Evolutionary conservation across 1,140 invertebrate genomes (phyloP).

Genomic region (Sweltsa coloradensis): DNA sequence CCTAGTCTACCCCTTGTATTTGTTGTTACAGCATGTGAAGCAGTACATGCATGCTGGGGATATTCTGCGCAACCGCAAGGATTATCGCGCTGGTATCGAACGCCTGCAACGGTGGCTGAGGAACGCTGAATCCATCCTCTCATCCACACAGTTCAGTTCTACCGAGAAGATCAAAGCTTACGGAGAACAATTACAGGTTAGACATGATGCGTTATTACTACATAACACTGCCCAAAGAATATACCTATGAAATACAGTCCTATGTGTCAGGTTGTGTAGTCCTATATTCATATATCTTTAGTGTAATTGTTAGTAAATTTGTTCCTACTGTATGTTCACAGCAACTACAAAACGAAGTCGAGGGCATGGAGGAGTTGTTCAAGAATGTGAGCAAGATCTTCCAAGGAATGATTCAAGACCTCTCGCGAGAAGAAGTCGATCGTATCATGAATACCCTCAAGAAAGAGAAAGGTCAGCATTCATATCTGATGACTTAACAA

Average conservation of each 20-base stretch:
- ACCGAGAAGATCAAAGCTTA: slow-evolving; percentile 67
- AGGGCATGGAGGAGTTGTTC: slow-evolving; percentile 78
- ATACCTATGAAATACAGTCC: too few relatives aligned
- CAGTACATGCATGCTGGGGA: slow-evolving; percentile 81
- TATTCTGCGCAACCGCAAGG: slow-evolving; percentile 64
- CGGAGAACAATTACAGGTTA: slow-evolving; percentile 61
- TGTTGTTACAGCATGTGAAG: slow-evolving; percentile 43
- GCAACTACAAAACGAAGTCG: slow-evolving; percentile 64
- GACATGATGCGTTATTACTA: too few relatives aligned
- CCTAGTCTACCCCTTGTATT: slow-evolving; percentile 8
- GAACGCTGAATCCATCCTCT: slow-evolving; percentile 56
- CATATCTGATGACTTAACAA: too few relatives aligned
- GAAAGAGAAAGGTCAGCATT: slow-evolving; percentile 52
- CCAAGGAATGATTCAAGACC: slow-evolving; percentile 77
- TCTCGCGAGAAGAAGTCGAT: slow-evolving; percentile 82
- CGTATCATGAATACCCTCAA: slow-evolving; percentile 81
- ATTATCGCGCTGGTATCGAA: slow-evolving; percentile 65
- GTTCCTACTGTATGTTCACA: slow-evolving; percentile 15
- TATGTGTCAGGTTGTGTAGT: too few relatives aligned
- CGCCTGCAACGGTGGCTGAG: slow-evolving; percentile 66
- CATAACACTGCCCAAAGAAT: too few relatives aligned
- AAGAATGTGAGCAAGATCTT: slow-evolving; percentile 82
- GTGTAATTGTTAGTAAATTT: slow-evolving; percentile 1
- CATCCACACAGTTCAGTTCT: slow-evolving; percentile 52
- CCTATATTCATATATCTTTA: too few relatives aligned